Evolutionary conservation across 2,888 invertebrate genomes (phyloP).

Genomic region (Acrobasis suavella): DNA sequence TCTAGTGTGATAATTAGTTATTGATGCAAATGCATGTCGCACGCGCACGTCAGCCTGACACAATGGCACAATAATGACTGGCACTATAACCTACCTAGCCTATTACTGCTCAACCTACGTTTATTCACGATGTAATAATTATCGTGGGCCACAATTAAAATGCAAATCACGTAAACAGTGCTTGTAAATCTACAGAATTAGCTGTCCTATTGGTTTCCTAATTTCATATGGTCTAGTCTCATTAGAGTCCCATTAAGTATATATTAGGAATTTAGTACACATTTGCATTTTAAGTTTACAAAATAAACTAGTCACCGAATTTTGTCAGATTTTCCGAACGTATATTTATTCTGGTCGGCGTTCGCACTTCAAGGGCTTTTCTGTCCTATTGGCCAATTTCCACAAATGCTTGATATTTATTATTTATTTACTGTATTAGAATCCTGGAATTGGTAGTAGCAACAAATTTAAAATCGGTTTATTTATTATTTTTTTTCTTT

Average conservation of each 20-base stretch:
- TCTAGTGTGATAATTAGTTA: background rate
- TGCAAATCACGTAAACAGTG: slow-evolving; percentile 11
- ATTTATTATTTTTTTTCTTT: too few species aligned
- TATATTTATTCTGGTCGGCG: too few species aligned
- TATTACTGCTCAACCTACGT: slow-evolving; percentile 5
- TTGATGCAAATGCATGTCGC: background rate
- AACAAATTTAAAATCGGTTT: too few species aligned
- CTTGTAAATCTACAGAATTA: background rate
- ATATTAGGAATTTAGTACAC: background rate
- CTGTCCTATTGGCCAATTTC: too few species aligned
- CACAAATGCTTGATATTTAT: too few species aligned
- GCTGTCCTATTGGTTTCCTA: background rate
- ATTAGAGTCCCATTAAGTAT: too few species aligned
- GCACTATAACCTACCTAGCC: slow-evolving; percentile 1
- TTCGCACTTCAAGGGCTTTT: too few species aligned
- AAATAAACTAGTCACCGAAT: too few species aligned
- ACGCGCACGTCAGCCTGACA: background rate
- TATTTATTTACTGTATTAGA: too few species aligned
- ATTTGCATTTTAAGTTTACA: background rate
- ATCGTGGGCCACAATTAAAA: slow-evolving; percentile 8
- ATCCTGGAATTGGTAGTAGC: too few species aligned
- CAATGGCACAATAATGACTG: slow-evolving; percentile 12
- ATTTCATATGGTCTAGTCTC: too few species aligned
- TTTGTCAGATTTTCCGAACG: too few species aligned
- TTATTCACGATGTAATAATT: slow-evolving; percentile 4